Evolutionary conservation across 2,113 vertebrate genomes (phyloP).

Genomic region (Oncorhynchus gorbuscha): DNA sequence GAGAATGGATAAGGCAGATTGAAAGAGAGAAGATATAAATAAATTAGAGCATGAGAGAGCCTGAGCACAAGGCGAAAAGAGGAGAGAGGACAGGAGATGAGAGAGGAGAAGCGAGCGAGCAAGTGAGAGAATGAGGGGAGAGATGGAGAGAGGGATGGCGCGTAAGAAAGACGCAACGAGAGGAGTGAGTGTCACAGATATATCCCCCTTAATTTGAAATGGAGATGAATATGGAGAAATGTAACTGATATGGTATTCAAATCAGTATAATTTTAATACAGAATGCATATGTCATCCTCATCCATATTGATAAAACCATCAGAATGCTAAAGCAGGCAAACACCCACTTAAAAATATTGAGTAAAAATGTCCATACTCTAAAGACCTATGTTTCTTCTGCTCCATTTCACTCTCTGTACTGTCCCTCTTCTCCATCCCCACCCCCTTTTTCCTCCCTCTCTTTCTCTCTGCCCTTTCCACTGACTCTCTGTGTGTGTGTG

Average conservation of each 20-base stretch:
- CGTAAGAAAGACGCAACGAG: background rate
- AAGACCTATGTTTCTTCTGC: background rate
- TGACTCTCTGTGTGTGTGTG: too few species aligned
- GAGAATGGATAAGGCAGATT: conserved; percentile 9
- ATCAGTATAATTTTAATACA: background rate
- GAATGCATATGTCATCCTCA: background rate
- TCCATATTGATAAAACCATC: background rate
- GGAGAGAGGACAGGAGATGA: background rate
- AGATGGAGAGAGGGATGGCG: conserved; percentile 11
- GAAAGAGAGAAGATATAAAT: conserved; percentile 41
- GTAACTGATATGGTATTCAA: background rate
- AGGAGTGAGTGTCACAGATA: background rate
- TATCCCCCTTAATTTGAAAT: background rate
- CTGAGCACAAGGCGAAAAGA: background rate
- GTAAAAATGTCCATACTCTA: background rate
- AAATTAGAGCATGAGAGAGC: conserved; percentile 39
- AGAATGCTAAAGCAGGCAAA: background rate
- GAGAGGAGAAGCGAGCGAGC: background rate
- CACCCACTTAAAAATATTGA: background rate
- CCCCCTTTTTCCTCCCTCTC: too few species aligned
- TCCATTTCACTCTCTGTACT: background rate
- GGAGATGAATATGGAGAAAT: background rate
- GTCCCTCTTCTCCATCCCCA: too few species aligned
- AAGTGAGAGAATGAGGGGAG: conserved; percentile 1
- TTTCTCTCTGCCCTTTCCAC: too few species aligned